These are phyloP conservation scores for Hozukius guyotensis DNA, from an alignment of 2,797 vertebrate species.

Conservation along the genomic window DNA sequence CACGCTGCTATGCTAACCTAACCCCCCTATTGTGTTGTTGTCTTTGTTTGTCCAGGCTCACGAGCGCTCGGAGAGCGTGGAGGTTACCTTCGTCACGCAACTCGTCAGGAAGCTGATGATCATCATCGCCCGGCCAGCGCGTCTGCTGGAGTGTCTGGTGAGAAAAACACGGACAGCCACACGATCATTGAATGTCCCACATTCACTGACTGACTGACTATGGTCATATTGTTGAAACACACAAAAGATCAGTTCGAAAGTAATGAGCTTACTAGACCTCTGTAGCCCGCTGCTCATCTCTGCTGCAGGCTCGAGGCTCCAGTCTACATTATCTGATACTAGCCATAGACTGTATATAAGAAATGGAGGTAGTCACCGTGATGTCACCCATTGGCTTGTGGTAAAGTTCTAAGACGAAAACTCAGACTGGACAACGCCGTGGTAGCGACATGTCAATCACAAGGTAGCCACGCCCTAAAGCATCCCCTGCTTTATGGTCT, in stretches of 20 bases:
- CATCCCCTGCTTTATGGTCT: too few relatives aligned
- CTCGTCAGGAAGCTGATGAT: conserved; percentile 96
- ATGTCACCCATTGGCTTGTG: too few relatives aligned
- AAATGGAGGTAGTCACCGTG: too few relatives aligned
- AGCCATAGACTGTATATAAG: too few relatives aligned
- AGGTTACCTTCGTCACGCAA: conserved; percentile 95
- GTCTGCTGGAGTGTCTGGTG: conserved; percentile 97
- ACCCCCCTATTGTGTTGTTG: not conserved
- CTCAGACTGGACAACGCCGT: too few relatives aligned
- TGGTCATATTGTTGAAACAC: not conserved
- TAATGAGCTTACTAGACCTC: not conserved
- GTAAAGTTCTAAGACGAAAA: too few relatives aligned
- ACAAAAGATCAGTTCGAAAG: not conserved
- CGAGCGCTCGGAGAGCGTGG: conserved; percentile 93
- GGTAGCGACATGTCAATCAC: too few relatives aligned
- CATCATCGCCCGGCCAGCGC: conserved; percentile 93
- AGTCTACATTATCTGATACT: not conserved
- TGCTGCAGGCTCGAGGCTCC: not conserved
- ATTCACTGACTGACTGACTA: not conserved
- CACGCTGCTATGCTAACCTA: not conserved
- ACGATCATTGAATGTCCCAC: not conserved
- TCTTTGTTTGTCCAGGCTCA: conserved; percentile 85
- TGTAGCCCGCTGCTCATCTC: not conserved
- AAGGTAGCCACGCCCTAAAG: too few relatives aligned
- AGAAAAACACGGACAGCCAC: conserved; percentile 50